These are phyloP conservation scores for Apomyelois bistriatella DNA, from an alignment of 2,888 invertebrate genomes.

Conservation along the genomic window DNA sequence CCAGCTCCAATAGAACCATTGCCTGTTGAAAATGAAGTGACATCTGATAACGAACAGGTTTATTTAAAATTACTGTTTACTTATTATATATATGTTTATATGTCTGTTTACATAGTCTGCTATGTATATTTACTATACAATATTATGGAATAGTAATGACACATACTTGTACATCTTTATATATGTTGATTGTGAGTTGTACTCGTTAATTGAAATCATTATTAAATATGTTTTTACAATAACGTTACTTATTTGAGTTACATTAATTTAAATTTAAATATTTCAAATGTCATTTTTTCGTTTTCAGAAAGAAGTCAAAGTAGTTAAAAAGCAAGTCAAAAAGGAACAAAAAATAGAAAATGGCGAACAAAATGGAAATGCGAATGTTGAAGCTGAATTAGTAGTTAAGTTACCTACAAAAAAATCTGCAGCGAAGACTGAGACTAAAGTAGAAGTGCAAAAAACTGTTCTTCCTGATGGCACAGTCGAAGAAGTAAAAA, in stretches of 20 bases:
- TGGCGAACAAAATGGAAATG: constrained; percentile 58
- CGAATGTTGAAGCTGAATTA: constrained; percentile 51
- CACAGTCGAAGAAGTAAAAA: constrained; percentile 61
- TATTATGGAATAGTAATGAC: constrained; percentile 48
- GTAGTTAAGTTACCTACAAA: constrained; percentile 62
- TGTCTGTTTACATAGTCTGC: constrained; percentile 60
- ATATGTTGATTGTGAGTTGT: constrained; percentile 22
- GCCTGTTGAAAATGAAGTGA: constrained; percentile 39
- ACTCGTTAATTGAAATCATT: constrained; percentile 11
- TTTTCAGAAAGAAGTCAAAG: constrained; percentile 67
- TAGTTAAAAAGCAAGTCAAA: constrained; percentile 53
- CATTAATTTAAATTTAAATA: constrained; percentile 2
- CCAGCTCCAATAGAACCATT: constrained; percentile 27
- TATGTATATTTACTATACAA: constrained; percentile 61
- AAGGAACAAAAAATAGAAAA: constrained; percentile 53
- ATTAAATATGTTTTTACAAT: not conserved
- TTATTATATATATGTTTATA: constrained; percentile 63
- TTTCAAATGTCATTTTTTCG: constrained; percentile 23
- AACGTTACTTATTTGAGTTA: too few species aligned
- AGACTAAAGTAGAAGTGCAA: constrained; percentile 66
- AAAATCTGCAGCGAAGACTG: constrained; percentile 63
- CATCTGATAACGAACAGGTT: constrained; percentile 60
- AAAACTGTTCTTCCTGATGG: constrained; percentile 65
- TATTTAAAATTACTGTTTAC: constrained; percentile 67
- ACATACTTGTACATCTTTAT: constrained; percentile 50